Percentiles rank a stretch among this genome's conserved stretches.
Conservation (phyloP, 2,888 invertebrate genomes). For the Calliphora vomitoria region DNA sequence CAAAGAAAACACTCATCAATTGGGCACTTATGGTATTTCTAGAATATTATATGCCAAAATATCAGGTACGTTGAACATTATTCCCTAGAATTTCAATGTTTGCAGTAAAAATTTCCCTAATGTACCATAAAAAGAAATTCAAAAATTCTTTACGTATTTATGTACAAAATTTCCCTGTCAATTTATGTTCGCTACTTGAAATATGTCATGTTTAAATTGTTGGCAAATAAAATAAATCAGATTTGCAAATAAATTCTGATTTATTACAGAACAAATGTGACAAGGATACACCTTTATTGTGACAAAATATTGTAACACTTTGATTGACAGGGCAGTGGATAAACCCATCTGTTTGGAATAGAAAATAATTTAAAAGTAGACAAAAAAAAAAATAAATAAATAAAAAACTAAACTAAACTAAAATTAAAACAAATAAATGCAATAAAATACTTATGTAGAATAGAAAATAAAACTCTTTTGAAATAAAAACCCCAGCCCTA, state of each 20-base stretch:
- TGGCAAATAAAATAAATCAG: conserved; percentile 54
- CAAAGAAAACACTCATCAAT: not conserved
- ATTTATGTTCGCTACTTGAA: conserved; percentile 49
- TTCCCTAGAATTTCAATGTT: not conserved
- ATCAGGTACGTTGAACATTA: not conserved
- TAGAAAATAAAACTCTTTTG: not conserved
- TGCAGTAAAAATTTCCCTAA: not conserved
- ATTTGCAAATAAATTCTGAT: conserved; percentile 64
- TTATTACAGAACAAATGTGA: conserved; percentile 70
- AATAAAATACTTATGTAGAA: not conserved
- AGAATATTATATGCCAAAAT: not conserved
- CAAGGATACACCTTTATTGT: conserved; percentile 74
- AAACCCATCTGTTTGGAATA: conserved; percentile 67
- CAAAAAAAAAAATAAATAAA: not conserved
- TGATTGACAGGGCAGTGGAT: conserved; percentile 70
- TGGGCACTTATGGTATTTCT: not conserved
- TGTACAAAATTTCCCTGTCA: conserved; percentile 62
- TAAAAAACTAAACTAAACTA: not conserved
- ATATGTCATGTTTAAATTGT: conserved; percentile 31
- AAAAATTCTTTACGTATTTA: conserved; percentile 20
- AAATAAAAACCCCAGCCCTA: conserved; percentile 55
- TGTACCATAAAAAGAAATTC: not conserved
- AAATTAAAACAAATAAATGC: conserved; percentile 22
- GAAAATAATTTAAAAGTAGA: conserved; percentile 30
- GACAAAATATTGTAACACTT: conserved; percentile 66